Conservation (phyloP, 2,797 vertebrate species). For the Microchirus variegatus region DNA sequence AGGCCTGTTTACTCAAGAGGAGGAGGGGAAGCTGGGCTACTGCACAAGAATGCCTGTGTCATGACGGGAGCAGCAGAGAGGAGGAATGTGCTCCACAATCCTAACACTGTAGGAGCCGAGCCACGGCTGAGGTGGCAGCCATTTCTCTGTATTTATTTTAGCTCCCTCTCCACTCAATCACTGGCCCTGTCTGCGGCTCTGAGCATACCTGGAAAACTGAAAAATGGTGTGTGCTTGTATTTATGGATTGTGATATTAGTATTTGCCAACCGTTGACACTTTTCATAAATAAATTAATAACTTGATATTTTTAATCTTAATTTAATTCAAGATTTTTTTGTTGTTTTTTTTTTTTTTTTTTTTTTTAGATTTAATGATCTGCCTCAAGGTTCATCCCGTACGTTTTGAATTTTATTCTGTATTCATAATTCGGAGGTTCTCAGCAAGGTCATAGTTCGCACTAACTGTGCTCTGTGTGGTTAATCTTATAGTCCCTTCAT, state of each 20-base stretch:
- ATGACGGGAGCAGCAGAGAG: slow-evolving; percentile 64
- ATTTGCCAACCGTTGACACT: slow-evolving; percentile 22
- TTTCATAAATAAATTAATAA: not conserved
- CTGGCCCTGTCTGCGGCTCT: slow-evolving; percentile 55
- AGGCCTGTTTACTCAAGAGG: slow-evolving; percentile 78
- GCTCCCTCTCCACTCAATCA: slow-evolving; percentile 67
- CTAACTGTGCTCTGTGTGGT: too few species aligned
- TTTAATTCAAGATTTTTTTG: not conserved
- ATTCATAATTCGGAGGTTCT: too few species aligned
- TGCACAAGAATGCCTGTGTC: slow-evolving; percentile 80
- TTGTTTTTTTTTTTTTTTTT: too few species aligned
- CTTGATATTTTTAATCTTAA: not conserved
- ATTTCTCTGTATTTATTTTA: slow-evolving; percentile 76
- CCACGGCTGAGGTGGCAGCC: slow-evolving; percentile 71
- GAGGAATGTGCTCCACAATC: slow-evolving; percentile 82
- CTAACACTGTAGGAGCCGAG: slow-evolving; percentile 73
- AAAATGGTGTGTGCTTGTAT: slow-evolving; percentile 51
- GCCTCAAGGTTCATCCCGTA: not conserved
- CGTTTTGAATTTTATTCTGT: too few species aligned
- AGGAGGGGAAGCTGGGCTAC: slow-evolving; percentile 14
- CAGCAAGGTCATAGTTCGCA: too few species aligned
- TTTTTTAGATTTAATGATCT: not conserved
- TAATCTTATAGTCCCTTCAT: too few species aligned
- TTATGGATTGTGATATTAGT: slow-evolving; percentile 43
- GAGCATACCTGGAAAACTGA: slow-evolving; percentile 63